phyloP scores from a whole-genome alignment of 2,888 invertebrate genomes.

The Callinectes sapidus region DNA sequence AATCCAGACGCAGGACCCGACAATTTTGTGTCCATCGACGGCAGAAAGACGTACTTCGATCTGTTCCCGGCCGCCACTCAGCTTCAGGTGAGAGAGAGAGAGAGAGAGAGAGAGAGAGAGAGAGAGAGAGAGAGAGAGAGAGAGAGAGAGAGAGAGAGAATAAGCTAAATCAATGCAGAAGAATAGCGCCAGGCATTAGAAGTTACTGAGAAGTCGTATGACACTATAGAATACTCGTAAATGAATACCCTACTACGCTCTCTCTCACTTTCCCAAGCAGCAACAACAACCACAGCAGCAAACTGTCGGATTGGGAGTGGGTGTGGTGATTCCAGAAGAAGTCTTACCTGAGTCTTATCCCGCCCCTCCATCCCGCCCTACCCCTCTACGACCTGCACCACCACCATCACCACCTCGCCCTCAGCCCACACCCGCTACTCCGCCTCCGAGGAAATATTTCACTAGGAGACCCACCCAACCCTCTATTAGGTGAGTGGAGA shows the following conservation, averaged over 20 bases:
- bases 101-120: conserved; percentile 11
- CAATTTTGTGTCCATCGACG: conserved; percentile 90
- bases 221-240: too few relatives aligned
- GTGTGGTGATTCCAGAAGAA: conserved; percentile 67
- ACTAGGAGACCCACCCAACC: conserved; percentile 69
- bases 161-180: too few relatives aligned
- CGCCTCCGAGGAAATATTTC: conserved; percentile 57
- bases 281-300: conserved; percentile 28
- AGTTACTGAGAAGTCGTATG: too few relatives aligned
- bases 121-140: conserved; percentile 21
- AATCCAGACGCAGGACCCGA: conserved; percentile 54
- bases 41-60: conserved; percentile 91
- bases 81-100: conserved; percentile 48
- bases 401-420: conserved; percentile 55
- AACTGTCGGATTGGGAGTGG: conserved; percentile 73
- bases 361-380: background rate
- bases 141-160: conserved; percentile 14
- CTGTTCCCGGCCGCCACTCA: conserved; percentile 79
- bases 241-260: background rate
- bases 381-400: conserved; percentile 32
- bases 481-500: conserved; percentile 62
- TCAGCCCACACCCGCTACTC: conserved; percentile 31
- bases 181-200: too few relatives aligned
- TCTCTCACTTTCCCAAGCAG: background rate
- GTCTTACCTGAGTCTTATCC: conserved; percentile 24